Percentiles rank a stretch among this genome's conserved stretches.
Conservation (phyloP, 2,888 invertebrate genomes). For the Caenorhabditis wallacei region DNA sequence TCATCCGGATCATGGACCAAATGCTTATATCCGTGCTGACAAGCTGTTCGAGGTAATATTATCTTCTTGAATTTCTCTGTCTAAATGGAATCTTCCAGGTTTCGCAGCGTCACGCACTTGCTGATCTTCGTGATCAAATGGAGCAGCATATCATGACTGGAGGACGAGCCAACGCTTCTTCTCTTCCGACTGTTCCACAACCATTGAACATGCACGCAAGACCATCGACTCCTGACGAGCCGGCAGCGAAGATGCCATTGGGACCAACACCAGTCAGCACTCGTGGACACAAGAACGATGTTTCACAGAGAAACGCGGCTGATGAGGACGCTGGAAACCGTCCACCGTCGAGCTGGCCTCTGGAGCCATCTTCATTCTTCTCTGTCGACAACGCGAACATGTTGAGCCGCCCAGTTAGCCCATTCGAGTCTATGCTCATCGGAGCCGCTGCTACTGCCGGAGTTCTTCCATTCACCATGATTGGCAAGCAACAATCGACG, state of each 20-base stretch:
- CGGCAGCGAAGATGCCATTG: slow-evolving; percentile 35
- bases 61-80: background rate
- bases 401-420: slow-evolving; percentile 52
- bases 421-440: slow-evolving; percentile 60
- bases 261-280: slow-evolving; percentile 51
- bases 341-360: slow-evolving; percentile 75
- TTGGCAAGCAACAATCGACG: slow-evolving; percentile 53
- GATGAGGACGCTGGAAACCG: slow-evolving; percentile 39
- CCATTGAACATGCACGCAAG: slow-evolving; percentile 38
- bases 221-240: slow-evolving; percentile 51
- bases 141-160: slow-evolving; percentile 62
- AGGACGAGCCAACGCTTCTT: slow-evolving; percentile 13
- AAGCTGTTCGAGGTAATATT: slow-evolving; percentile 69
- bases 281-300: slow-evolving; percentile 48
- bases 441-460: slow-evolving; percentile 46
- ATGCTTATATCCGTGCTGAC: slow-evolving; percentile 76
- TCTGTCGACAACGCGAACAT: slow-evolving; percentile 38
- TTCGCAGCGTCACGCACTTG: slow-evolving; percentile 71
- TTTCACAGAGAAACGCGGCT: slow-evolving; percentile 1
- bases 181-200: background rate
- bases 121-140: slow-evolving; percentile 69
- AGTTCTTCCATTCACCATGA: slow-evolving; percentile 39
- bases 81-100: slow-evolving; percentile 44
- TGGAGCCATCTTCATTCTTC: slow-evolving; percentile 75
- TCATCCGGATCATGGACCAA: slow-evolving; percentile 77